Conservation (phyloP, 2,888 invertebrate genomes). For the Caenorhabditis becei region DNA sequence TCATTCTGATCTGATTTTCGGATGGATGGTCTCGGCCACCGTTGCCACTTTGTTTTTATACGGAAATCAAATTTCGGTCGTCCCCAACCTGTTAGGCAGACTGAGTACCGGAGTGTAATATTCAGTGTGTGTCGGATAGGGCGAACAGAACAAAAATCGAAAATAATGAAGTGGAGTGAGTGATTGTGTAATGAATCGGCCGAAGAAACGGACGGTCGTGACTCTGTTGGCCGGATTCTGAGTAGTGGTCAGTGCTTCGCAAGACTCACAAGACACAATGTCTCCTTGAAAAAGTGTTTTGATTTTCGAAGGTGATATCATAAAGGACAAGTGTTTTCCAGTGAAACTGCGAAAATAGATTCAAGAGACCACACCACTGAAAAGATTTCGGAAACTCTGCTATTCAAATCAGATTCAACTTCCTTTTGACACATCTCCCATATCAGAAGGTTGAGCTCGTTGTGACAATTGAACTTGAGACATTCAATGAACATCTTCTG, state of each 20-base stretch:
- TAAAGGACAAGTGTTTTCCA: too few relatives aligned
- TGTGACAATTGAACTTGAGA: too few relatives aligned
- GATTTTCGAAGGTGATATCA: too few relatives aligned
- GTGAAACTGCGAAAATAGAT: too few relatives aligned
- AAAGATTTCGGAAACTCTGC: too few relatives aligned
- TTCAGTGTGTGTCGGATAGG: constrained; percentile 38
- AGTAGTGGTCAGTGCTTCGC: not conserved
- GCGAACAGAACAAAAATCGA: constrained; percentile 55
- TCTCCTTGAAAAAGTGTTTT: not conserved
- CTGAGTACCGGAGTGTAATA: constrained; percentile 39
- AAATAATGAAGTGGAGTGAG: constrained; percentile 31
- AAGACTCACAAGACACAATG: not conserved
- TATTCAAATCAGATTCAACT: too few relatives aligned
- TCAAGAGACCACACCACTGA: too few relatives aligned
- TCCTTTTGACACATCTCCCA: too few relatives aligned
- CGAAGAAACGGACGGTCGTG: constrained; percentile 31
- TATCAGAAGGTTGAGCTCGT: too few relatives aligned
- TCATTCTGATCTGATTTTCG: constrained; percentile 24
- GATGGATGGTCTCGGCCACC: constrained; percentile 16
- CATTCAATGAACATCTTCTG: too few relatives aligned
- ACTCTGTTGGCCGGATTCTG: constrained; percentile 12
- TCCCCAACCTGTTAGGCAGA: constrained; percentile 47
- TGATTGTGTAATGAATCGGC: constrained; percentile 49
- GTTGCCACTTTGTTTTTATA: constrained; percentile 51
- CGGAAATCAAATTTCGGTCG: constrained; percentile 42